A percentile compares a stretch with the other conserved stretches of the same genome.
phyloP scores from a whole-genome alignment of 2,888 invertebrate species.

The Lagria hirta region DNA sequence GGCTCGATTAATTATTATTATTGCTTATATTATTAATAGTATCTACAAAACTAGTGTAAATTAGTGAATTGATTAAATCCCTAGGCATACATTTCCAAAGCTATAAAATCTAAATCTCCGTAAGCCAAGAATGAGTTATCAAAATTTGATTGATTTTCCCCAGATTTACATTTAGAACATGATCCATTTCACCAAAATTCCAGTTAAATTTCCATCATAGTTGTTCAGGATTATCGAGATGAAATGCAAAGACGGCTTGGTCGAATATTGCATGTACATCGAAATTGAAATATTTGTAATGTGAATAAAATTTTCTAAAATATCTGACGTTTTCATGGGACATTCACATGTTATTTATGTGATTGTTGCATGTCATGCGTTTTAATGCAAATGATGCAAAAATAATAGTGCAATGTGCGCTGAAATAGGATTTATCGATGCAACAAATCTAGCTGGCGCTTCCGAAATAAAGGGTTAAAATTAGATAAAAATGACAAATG shows the following conservation, averaged over 20 bases:
- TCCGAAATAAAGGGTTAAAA: too few species aligned
- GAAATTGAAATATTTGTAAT: slow-evolving; percentile 4
- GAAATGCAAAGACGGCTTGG: slow-evolving; percentile 7
- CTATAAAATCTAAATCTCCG: too few species aligned
- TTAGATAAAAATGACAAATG: too few species aligned
- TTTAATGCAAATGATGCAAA: slow-evolving; percentile 18
- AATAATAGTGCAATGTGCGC: slow-evolving; percentile 9
- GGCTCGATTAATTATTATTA: too few species aligned
- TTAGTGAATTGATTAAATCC: too few species aligned
- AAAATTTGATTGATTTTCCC: slow-evolving; percentile 9
- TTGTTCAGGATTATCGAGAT: slow-evolving; percentile 5
- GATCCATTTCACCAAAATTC: slow-evolving; percentile 8
- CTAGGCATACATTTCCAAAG: too few species aligned
- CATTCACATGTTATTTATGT: slow-evolving; percentile 14
- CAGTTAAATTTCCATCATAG: neutral
- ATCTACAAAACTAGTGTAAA: too few species aligned
- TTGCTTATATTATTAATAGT: too few species aligned
- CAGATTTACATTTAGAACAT: slow-evolving; percentile 2
- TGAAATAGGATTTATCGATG: slow-evolving; percentile 10
- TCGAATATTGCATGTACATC: slow-evolving; percentile 6
- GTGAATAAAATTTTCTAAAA: slow-evolving; percentile 7
- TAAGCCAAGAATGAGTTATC: too few species aligned
- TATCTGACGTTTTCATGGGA: slow-evolving; percentile 5
- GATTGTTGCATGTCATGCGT: slow-evolving; percentile 20
- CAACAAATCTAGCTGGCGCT: neutral